Percentiles rank a stretch among this genome's conserved stretches.
Conservation (phyloP, 2,113 vertebrate genomes). For the Saimiri boliviensis region DNA sequence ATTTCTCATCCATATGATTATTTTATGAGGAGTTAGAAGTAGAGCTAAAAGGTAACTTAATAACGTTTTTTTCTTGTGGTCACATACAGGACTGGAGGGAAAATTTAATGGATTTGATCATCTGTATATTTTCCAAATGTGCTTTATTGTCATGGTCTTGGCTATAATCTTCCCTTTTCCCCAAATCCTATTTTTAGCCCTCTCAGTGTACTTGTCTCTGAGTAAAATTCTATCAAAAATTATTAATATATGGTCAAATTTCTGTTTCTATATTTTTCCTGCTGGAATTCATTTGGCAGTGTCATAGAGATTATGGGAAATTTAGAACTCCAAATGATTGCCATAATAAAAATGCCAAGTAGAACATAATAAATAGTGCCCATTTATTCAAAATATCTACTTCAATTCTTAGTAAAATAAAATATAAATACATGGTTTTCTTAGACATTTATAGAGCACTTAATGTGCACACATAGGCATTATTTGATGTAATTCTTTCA, state of each 20-base stretch:
- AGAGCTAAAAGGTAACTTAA: neutral
- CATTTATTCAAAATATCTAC: conserved; percentile 12
- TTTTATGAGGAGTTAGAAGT: neutral
- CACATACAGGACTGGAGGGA: neutral
- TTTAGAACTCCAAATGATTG: neutral
- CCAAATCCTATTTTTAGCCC: neutral
- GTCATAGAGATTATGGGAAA: neutral
- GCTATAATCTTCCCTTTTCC: neutral
- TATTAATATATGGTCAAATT: neutral
- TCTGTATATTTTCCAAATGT: neutral
- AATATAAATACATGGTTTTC: neutral
- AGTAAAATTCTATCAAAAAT: neutral
- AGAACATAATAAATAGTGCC: neutral
- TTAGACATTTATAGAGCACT: conserved; percentile 24
- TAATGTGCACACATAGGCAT: neutral
- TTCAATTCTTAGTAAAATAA: conserved; percentile 43
- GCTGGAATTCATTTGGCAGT: conserved; percentile 1
- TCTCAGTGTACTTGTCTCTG: neutral
- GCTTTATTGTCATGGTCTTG: neutral
- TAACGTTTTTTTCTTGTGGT: neutral
- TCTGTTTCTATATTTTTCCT: neutral
- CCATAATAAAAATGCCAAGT: neutral
- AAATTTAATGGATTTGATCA: neutral
- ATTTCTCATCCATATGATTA: neutral
- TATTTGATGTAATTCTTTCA: conserved; percentile 25